Base-by-base conservation (phyloP, 2,113 vertebrate species). In the Scatophagus argus region DNA sequence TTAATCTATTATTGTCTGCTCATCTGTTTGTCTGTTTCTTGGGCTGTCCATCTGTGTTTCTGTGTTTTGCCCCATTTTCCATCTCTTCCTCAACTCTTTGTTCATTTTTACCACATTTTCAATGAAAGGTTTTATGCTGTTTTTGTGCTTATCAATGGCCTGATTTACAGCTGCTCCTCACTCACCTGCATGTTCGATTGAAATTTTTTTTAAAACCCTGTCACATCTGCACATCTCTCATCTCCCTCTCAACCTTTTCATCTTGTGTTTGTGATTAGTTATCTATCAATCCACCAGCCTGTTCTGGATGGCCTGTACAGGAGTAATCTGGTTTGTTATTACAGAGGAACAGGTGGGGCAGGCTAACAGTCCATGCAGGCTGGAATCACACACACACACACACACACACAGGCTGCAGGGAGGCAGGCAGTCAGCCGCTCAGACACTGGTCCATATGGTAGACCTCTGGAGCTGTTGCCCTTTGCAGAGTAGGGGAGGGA, bases 381-480 rank as follows among this genome's bases (percentile, higher is more conserved):
- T 72, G 85, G 51, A 86, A 58, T 49, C 63, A 36, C 55, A 66
- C 59, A 77, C 76, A 78, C 62, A 51, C 52, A 76, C 49, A 67
- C 61, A 55, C 55, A 64, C 62, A 64, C 80, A 81, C 77, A 81
- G 74, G 71, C 81, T 89, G 88, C 77, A 65, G 75, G 76, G 74
- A 87, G 77, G 59, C 81, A 87, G 80, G 83, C 91, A 82, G 85
- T 71, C 87, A 69, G 79, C 79, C 77, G 67, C 88, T 88, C 91
- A 92, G 87, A 93, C 88, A 88, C 85, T 76, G 75, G 82, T 27
- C 92, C 94, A 94, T 94, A 94, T 94, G 93, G 94, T 74, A 44
- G 84, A 87, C 78, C 91, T 91, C 90, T 91, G 85, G 84, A 93
- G 86, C 87, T 89, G 86, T 81, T 90, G 91, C 77, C 87, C 88